These are phyloP conservation scores for Bubo blakistoni DNA, from an alignment of 2,113 vertebrate species.

Conservation along the genomic window DNA sequence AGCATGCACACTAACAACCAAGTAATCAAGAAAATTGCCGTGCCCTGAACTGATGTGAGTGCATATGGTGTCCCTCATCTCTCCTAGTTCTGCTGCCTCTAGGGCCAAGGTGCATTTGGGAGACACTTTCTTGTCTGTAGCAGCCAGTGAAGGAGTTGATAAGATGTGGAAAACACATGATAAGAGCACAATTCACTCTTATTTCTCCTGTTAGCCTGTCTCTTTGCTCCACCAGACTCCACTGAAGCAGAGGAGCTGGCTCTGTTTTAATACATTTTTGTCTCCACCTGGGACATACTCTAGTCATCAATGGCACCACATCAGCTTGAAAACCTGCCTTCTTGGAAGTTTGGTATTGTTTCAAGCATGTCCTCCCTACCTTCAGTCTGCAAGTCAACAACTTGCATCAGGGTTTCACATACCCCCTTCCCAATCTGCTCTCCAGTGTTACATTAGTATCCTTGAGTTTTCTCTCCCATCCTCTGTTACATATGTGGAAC, in stretches of 20 bases:
- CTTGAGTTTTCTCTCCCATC: neutral
- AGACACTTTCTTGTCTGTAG: neutral
- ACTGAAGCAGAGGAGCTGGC: neutral
- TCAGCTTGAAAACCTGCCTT: neutral
- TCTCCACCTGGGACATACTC: neutral
- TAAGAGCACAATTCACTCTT: neutral
- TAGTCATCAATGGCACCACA: neutral
- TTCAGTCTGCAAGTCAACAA: neutral
- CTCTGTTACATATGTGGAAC: neutral
- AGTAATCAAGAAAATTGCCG: neutral
- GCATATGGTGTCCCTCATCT: neutral
- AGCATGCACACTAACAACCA: neutral
- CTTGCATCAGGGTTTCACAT: neutral
- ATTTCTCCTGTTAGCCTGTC: neutral
- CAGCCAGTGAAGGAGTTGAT: neutral
- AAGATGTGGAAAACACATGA: accelerated
- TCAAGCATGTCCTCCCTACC: neutral
- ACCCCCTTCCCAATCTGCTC: neutral
- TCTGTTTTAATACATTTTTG: neutral
- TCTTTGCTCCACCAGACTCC: neutral
- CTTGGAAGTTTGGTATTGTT: neutral
- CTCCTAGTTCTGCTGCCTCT: neutral
- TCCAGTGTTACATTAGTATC: neutral
- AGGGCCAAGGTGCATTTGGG: neutral
- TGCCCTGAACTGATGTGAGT: neutral